A percentile compares a stretch with the other conserved stretches of the same genome.
Evolutionary conservation across 2,888 invertebrate genomes (phyloP).

Genomic region (Pheosia tremula): DNA sequence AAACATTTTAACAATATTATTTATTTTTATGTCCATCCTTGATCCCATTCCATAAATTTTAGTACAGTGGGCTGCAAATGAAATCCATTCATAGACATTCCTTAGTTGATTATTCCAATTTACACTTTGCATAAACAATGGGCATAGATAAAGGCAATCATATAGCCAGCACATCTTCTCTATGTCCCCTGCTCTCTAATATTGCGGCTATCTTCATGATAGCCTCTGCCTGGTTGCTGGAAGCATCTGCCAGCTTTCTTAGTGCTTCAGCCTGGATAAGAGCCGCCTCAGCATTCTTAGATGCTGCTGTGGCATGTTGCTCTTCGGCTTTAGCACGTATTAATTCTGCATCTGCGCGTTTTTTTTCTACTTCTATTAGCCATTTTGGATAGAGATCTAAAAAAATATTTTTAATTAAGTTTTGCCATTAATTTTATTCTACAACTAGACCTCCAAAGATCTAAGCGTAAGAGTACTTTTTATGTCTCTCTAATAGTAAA

Average conservation of each 20-base stretch:
- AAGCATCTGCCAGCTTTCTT: conserved; percentile 59
- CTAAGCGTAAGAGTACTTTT: too few species aligned
- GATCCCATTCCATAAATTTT: not conserved
- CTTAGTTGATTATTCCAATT: not conserved
- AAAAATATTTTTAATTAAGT: conserved; percentile 5
- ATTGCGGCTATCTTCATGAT: conserved; percentile 56
- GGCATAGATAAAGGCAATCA: conserved; percentile 12
- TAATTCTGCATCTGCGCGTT: conserved; percentile 64
- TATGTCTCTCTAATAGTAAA: too few species aligned
- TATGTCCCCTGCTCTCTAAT: conserved; percentile 48
- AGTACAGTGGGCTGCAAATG: not conserved
- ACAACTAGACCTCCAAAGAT: too few species aligned
- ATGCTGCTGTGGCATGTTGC: conserved; percentile 47
- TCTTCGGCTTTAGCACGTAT: conserved; percentile 63
- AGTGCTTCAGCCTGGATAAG: conserved; percentile 62
- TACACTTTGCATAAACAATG: not conserved
- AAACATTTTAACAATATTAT: not conserved
- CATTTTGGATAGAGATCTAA: conserved; percentile 67
- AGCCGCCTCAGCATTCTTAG: conserved; percentile 59
- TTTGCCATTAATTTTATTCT: not conserved
- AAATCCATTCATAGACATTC: not conserved
- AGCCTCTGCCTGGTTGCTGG: conserved; percentile 59
- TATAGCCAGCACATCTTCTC: conserved; percentile 36
- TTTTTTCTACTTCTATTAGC: conserved; percentile 68
- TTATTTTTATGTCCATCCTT: not conserved